Evolutionary conservation across 1,140 invertebrate species (phyloP).

Genomic region (Eumeta japonica): DNA sequence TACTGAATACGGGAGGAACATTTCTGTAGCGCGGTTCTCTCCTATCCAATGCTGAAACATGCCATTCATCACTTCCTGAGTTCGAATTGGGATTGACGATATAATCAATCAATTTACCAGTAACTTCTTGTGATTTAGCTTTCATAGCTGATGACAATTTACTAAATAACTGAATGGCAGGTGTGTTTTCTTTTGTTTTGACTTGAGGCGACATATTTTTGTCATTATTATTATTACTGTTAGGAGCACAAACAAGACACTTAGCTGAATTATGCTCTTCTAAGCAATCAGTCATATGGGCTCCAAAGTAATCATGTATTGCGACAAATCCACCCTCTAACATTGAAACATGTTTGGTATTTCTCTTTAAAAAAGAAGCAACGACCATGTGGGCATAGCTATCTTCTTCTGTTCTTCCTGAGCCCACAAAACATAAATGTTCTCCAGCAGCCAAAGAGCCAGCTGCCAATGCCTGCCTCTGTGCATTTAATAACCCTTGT

Average conservation of each 20-base stretch:
- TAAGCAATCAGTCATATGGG: constrained; percentile 75
- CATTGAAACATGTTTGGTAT: constrained; percentile 89
- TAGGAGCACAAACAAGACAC: constrained; percentile 78
- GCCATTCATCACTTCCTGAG: constrained; percentile 63
- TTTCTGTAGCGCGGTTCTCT: constrained; percentile 87
- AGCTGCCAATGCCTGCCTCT: constrained; percentile 84
- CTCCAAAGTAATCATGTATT: constrained; percentile 81
- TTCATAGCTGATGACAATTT: constrained; percentile 80
- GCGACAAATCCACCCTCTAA: constrained; percentile 90
- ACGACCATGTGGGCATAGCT: constrained; percentile 98
- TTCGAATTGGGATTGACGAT: constrained; percentile 82
- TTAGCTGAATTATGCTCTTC: constrained; percentile 76
- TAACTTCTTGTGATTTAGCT: constrained; percentile 88
- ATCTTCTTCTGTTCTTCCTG: constrained; percentile 92
- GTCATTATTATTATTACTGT: constrained; percentile 51
- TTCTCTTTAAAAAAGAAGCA: constrained; percentile 93
- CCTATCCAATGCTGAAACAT: constrained; percentile 78
- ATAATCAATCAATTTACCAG: constrained; percentile 90
- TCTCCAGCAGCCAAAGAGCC: constrained; percentile 90
- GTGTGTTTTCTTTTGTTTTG: constrained; percentile 37
- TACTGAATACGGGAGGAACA: constrained; percentile 90
- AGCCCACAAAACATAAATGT: constrained; percentile 96
- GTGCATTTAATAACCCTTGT: constrained; percentile 86
- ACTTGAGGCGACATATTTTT: constrained; percentile 29
- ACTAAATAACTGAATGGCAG: constrained; percentile 69